Evolutionary conservation across 2,888 invertebrate species (phyloP), one percentile per base, ranked within the genome.

Genomic region (Athrips mouffetella): DNA sequence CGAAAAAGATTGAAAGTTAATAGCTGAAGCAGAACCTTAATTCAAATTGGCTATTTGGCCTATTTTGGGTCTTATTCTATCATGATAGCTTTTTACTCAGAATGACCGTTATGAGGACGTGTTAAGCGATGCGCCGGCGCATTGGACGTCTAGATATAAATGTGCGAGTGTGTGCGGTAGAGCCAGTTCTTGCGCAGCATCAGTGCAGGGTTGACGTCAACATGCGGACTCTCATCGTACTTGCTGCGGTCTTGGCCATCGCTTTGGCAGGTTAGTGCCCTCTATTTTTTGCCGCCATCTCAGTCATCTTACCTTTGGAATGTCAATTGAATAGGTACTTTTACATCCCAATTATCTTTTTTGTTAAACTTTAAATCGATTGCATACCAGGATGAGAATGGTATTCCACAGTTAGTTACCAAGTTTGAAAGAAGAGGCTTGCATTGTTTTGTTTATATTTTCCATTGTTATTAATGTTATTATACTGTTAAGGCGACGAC

Each of bases 211-310:
- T 59, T 58, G 62, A 76, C 78, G 79, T 73, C 54, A 68, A 63
- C 60, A 88, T 87, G 87, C 72, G 80, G 57, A 79, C 75, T 57
- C 55, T 88, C 51, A 62, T 85, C 63, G 58, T 84, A 57, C 69
- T 87, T 48, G 72, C 73, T 54, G 78, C 77, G 53, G 61, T 81
- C 60, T 65, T 78, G 64, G 73, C 81, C 60, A 75, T 80, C 62
- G 80, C 77, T 50, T 65, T 78, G 50, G 85, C 85, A 87, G 88
- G 88, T 88, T 83, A 87, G 88, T 88, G 86, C 77, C 81, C 84
- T 67, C 53, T 60, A 53, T 67, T 83, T 83, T 83, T 84, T 82
- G 70, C 71, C 62, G 65, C 59, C 60, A 60, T 55, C 41, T 60
- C 51, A 67, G 53, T 57, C 39, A 16, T 21, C 37, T 20, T n/a